Conservation (phyloP, 2,797 vertebrate genomes). For the Falco berigora region DNA sequence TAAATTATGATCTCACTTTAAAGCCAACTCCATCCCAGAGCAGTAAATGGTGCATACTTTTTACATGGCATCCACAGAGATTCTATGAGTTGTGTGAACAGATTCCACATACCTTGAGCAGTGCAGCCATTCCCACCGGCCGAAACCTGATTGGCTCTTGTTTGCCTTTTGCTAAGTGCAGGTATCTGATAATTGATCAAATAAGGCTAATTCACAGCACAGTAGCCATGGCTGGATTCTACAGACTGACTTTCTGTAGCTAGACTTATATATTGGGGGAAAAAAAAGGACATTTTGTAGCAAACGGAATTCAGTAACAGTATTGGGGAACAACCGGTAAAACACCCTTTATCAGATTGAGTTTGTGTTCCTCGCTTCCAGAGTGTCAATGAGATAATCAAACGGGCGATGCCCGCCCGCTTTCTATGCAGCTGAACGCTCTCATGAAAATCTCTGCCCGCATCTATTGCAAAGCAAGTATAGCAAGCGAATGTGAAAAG, state of each 20-base stretch:
- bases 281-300: conserved; percentile 60
- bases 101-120: conserved; percentile 29
- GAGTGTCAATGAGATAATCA: conserved; percentile 55
- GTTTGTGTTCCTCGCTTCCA: conserved; percentile 45
- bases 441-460: conserved; percentile 13
- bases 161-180: conserved; percentile 72
- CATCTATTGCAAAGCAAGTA: conserved; percentile 6
- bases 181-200: conserved; percentile 71
- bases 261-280: conserved; percentile 63
- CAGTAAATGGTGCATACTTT: conserved; percentile 62
- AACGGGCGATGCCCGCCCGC: conserved; percentile 27
- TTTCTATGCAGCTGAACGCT: conserved; percentile 61
- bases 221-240: conserved; percentile 65
- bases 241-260: conserved; percentile 69
- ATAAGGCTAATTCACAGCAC: conserved; percentile 72
- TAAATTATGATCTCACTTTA: conserved; percentile 67
- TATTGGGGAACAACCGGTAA: conserved; percentile 67
- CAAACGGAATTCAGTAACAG: conserved; percentile 65
- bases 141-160: conserved; percentile 68
- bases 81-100: not conserved
- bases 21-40: conserved; percentile 67
- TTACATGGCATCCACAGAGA: conserved; percentile 53
- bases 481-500: conserved; percentile 27
- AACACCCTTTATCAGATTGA: conserved; percentile 23
- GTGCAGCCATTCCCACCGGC: conserved; percentile 38